Evolutionary conservation across 2,888 invertebrate genomes (phyloP), one percentile per base, ranked within the genome.

Genomic region (Ischnus inquisitorius): DNA sequence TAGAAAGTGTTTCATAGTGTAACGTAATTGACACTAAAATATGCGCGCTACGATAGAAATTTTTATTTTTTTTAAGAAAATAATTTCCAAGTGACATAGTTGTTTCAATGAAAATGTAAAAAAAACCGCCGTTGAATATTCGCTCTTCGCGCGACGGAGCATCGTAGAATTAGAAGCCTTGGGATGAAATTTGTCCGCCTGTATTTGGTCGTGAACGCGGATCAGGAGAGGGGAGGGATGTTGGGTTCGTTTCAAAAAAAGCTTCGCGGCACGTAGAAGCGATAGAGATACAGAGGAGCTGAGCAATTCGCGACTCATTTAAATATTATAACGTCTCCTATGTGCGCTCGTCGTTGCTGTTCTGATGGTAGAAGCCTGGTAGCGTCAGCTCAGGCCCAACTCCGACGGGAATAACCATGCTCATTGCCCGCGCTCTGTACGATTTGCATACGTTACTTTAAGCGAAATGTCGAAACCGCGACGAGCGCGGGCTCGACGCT

Each of bases 371-470:
- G 48, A 60, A 51, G 79, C 69, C 78, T 79, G 72, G 43, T 14
- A 46, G 64, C 67, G n/a, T n/a, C n/a, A 57, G 54, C 25, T 22
- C 48, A 19, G 25, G 16, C 60, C 19, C 71, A 68, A 28, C 41
- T 65, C 78, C 68, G 46, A 41, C 62, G 77, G 80, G 77, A 78
- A 84, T 84, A 84, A 81, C 67, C 77, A 68, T 68, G 68, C 80
- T 48, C 68, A 46, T 68, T 72, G 72, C 67, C 64, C 62, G 14
- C 46, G 74, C 76, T 77, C 80, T n/a, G 64, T 69, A 64, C 76
- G 84, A 87, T 87, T 87, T 87, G 87, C 87, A 87, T 86, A 87
- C 85, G 82, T 85, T 85, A 86, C 84, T 86, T 80, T 77, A 64
- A 83, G 82, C 78, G 82, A 86, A 86, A 86, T 82, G 74, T 82